Evolutionary conservation across 2,797 vertebrate genomes (phyloP), one percentile per base, ranked within the genome.

Genomic region (Percopsis omiscomaycus): DNA sequence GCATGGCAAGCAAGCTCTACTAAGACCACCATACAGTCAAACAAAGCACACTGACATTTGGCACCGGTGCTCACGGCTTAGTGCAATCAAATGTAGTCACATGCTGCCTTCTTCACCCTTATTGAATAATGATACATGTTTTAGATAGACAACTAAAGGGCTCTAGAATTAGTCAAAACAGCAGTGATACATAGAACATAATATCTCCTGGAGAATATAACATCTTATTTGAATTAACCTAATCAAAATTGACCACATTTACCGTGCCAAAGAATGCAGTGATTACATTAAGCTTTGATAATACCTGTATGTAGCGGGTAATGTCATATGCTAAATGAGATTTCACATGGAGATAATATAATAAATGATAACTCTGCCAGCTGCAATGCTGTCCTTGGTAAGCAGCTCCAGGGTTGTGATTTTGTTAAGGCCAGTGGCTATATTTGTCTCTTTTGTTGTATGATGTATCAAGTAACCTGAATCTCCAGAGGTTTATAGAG

Each of bases 21-120:
- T 77, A 79, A 82, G 83, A 74, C 82, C 82, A 59, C 55, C 55
- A 27, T 59, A 56, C 47, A 64, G 78, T 86, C 81, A 83, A 81
- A 74, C 77, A 81, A 80, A 85, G 74, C 54, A 65, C 68, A 66
- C 59, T 57, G 87, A 84, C 71, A 84, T 89, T 83, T 84, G 73
- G 68, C 75, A 63, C 48, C 28, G 3, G 68, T 69, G 75, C 73
- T 68, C 53, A 56, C 75, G 78, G 84, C 80, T 89, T 76, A 75
- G 59, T 50, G 64, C 65, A 87, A 92, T 89, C 86, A 86, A 84
- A 86, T 54, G 51, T 64, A 70, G 81, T 85, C 85, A 86, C 83
- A 78, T 79, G 84, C 80, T 61, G 64, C 52, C 64, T 62, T 78
- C 77, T 80, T 86, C 63, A 71, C 68, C 66, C 83, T 59, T 70